phyloP scores from a whole-genome alignment of 2,797 vertebrate genomes.

The Hippopotamyrus pictus region DNA sequence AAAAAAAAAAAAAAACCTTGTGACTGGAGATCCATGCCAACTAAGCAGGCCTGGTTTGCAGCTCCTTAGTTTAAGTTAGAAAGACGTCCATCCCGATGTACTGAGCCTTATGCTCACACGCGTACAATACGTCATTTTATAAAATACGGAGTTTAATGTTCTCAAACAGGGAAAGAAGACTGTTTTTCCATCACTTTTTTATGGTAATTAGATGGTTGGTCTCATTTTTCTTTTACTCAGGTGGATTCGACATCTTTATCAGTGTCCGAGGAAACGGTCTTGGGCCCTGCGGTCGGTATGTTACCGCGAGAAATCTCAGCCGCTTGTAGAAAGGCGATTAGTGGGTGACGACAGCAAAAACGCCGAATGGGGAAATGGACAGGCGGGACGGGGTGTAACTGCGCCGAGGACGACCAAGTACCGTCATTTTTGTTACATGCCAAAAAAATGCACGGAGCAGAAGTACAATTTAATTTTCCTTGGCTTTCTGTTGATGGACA shows the following conservation, averaged over 20 bases:
- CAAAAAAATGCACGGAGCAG: not conserved
- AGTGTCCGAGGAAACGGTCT: not conserved
- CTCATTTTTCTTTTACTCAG: not conserved
- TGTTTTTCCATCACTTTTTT: not conserved
- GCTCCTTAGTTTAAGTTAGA: not conserved
- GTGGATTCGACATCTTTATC: not conserved
- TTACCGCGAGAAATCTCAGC: not conserved
- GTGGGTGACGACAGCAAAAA: not conserved
- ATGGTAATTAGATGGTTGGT: not conserved
- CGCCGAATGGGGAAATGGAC: not conserved
- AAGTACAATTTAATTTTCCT: not conserved
- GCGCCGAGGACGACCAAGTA: not conserved
- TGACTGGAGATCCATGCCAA: constrained; percentile 33
- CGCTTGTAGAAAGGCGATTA: not conserved
- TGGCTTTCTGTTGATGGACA: not conserved
- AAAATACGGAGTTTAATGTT: not conserved
- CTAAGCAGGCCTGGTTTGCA: constrained; percentile 37
- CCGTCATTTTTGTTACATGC: not conserved
- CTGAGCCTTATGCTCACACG: not conserved
- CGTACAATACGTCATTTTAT: not conserved
- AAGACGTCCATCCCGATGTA: not conserved
- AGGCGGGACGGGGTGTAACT: not conserved
- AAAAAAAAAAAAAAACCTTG: not conserved
- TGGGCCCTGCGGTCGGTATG: no score
- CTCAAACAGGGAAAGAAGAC: not conserved